These are phyloP conservation scores for Lagodon rhomboides DNA, from an alignment of 2,797 vertebrate genomes.

Conservation along the genomic window DNA sequence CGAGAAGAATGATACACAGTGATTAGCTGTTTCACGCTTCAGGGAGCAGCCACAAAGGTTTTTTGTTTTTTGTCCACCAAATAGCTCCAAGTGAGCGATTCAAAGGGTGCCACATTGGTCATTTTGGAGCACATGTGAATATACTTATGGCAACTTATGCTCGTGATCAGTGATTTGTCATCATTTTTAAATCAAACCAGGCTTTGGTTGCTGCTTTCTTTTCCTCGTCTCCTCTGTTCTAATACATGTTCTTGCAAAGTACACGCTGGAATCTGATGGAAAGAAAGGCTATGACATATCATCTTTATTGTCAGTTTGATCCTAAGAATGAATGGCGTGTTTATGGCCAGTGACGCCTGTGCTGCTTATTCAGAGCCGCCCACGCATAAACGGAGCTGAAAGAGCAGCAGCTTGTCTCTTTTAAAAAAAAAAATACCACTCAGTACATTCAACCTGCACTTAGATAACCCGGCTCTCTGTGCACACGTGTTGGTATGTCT, in stretches of 20 bases:
- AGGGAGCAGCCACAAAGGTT: conserved; percentile 37
- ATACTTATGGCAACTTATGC: conserved; percentile 34
- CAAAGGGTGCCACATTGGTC: conserved; percentile 21
- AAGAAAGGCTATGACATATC: conserved; percentile 27
- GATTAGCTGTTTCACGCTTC: conserved; percentile 61
- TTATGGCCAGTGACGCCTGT: conserved; percentile 39
- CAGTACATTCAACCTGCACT: conserved; percentile 40
- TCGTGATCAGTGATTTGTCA: conserved; percentile 44
- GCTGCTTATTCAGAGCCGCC: conserved; percentile 52
- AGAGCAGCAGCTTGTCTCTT: conserved; percentile 54
- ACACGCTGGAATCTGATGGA: conserved; percentile 20
- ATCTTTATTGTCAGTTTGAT: conserved; percentile 40
- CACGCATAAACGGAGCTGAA: conserved; percentile 57
- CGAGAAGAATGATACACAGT: conserved; percentile 54
- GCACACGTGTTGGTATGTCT: conserved; percentile 37
- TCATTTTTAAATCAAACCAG: conserved; percentile 49
- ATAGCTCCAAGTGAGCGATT: conserved; percentile 48
- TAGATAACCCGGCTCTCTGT: conserved; percentile 51
- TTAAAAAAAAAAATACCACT: conserved; percentile 23
- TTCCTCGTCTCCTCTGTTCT: conserved; percentile 18
- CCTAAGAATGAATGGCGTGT: conserved; percentile 37
- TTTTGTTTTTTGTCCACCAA: conserved; percentile 30
- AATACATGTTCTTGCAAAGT: conserved; percentile 8
- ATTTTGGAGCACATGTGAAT: conserved; percentile 36
- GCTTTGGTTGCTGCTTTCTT: conserved; percentile 18